Base-by-base conservation (phyloP, 1,140 invertebrate genomes). In the Uloborus diversus region DNA sequence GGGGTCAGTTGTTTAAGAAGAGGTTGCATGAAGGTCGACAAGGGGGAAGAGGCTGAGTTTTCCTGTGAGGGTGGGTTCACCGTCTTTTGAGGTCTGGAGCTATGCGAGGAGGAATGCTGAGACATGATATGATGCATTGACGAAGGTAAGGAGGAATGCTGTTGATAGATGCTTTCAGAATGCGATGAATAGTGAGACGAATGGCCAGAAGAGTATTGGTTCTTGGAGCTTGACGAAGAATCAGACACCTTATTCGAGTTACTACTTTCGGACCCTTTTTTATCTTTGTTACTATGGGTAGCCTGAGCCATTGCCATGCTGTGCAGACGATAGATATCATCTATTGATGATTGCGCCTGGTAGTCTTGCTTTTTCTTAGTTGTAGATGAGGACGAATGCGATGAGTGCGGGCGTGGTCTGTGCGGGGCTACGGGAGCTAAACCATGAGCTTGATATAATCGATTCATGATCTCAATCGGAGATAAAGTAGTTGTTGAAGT, bases 41-140 rank as follows among this genome's bases (percentile, higher is more conserved):
- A 25, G 4, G 64, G 35, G 4, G 76, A 59, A 11, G 28, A 32
- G n/a, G n/a, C n/a, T 2, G 76, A 79, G 1, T 33, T 27, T 69
- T 69, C 53, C 2, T 35, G 42, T 2, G 51, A 57, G 0, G 37
- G 25, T n/a, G n/a, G 23, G 14, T 9, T 53, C 25, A 25, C 23
- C 27, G 76, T 68, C 23, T 79, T 79, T 17, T 49, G 56, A 25
- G 76, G 76, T n/a, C 42, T 3, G 28, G 20, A 33, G 33, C 73
- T 78, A 13, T 57, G 53, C 4, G 68, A 71, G 20, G 13, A n/a
- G 25, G 73, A 78, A 49, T 79, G 76, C 20, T 79, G 76, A 4
- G 76, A 20, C 76, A 79, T 59, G 20, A 79, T 79, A 23, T 69
- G 51, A 49, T 79, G 65, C 76, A 79, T 68, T 5, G 76, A 79